Conservation (phyloP, 2,113 vertebrate genomes). For the Axis porcinus region DNA sequence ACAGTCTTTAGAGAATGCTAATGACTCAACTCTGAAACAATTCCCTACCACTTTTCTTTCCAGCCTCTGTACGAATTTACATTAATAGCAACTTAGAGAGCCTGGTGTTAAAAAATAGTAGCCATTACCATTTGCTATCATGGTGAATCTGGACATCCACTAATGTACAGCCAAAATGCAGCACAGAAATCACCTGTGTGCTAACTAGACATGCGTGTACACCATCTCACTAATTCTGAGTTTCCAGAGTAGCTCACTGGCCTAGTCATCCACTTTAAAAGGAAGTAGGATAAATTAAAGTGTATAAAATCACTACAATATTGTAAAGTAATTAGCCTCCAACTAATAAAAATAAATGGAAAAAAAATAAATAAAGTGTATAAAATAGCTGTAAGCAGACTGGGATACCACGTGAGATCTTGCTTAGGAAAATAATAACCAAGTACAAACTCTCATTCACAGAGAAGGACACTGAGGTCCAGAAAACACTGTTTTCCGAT, state of each 20-base stretch:
- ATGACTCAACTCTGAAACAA: conserved; percentile 12
- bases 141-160: background rate
- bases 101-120: background rate
- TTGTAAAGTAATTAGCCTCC: no score
- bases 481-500: background rate
- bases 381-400: background rate
- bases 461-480: background rate
- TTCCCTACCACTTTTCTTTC: background rate
- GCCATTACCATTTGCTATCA: background rate
- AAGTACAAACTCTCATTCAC: background rate
- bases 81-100: background rate
- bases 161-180: background rate
- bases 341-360: no score
- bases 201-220: background rate
- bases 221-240: background rate
- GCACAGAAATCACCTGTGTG: background rate
- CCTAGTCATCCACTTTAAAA: background rate
- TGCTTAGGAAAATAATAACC: background rate
- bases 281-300: background rate
- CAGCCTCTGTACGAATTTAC: background rate
- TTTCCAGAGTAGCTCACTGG: background rate
- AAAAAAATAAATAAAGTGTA: background rate
- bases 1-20: background rate
- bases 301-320: background rate
- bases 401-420: background rate